Conservation (phyloP, 1,140 invertebrate species). For the Penaeus japonicus region DNA sequence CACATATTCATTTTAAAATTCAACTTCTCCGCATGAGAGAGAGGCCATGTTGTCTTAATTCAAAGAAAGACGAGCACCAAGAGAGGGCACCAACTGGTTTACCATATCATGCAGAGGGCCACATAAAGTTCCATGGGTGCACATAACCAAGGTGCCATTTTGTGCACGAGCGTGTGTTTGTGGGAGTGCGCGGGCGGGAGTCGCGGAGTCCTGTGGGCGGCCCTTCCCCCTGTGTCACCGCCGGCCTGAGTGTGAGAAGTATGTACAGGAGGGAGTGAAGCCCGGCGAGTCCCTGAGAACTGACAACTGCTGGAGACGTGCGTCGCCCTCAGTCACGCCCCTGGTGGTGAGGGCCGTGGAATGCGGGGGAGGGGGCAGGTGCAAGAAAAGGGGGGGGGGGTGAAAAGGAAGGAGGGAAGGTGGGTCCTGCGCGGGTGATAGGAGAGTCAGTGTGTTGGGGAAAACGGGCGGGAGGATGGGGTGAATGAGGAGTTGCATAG, state of each 20-base stretch:
- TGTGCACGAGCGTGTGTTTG: slow-evolving; percentile 24
- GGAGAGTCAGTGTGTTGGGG: background rate
- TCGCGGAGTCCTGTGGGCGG: slow-evolving; percentile 26
- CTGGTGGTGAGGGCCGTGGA: background rate
- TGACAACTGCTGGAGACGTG: slow-evolving; percentile 52
- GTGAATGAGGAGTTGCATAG: background rate
- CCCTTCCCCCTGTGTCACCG: slow-evolving; percentile 26
- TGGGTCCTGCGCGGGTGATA: background rate
- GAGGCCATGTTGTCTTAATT: slow-evolving; percentile 28
- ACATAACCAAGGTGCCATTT: slow-evolving; percentile 44
- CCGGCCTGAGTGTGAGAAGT: slow-evolving; percentile 53
- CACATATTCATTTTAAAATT: slow-evolving; percentile 19
- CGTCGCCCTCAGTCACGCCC: slow-evolving; percentile 28
- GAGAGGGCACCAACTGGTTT: slow-evolving; percentile 51
- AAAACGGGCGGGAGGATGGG: background rate
- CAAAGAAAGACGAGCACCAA: slow-evolving; percentile 47
- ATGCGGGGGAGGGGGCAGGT: background rate
- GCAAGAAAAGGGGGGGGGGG: background rate
- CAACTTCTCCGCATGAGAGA: slow-evolving; percentile 22
- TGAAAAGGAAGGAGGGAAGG: background rate
- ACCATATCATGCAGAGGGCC: slow-evolving; percentile 52
- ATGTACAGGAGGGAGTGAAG: slow-evolving; percentile 55
- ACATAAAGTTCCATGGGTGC: slow-evolving; percentile 37
- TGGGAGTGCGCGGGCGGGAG: background rate
- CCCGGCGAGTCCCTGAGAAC: slow-evolving; percentile 56